Evolutionary conservation across 2,888 invertebrate species (phyloP), one percentile per base, ranked within the genome.

Genomic region (Cantharis rufa): DNA sequence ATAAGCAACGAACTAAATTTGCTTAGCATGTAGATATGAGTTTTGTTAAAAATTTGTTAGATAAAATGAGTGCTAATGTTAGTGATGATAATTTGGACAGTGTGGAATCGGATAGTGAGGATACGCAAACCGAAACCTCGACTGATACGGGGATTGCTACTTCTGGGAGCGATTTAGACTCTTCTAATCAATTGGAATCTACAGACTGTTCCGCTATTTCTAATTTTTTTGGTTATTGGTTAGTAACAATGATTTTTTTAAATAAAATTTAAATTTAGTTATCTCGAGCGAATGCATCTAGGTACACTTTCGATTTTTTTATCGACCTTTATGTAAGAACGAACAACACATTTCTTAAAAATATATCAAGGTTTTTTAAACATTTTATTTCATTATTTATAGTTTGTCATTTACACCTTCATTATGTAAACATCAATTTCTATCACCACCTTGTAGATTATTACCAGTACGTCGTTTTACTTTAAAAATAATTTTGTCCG

Each of bases 201-300:
- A 84, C 88, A 0, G 88, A 88, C 79, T 88, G 88, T 80, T 86
- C 87, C 1, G 86, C 88, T 1, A 87, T 88, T 77, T 88, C 88
- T 0, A 88, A 88, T 75, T 88, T 88, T 81, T 88, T 88, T 78
- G 88, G 88, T 78, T 88, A 88, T 81, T 88, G 88, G 88, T 88
- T 84, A 81, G 87, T 84, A 74, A 70, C 21, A 24, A 32, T 16
- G 18, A 10, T 48, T 70, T 15, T 70, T 28, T 16, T 21, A 13
- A 66, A 24, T 66, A 13, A 21, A 7, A 66, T 66, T 66, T 66
- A 66, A 48, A 48, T 7, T 48, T 48, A 48, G 48, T 48, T 48
- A 48, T 48, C n/a, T 48, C 48, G 1, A 48, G 5, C n/a, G n/a
- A n/a, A 7, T 48, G n/a, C 48, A 48, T n/a, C n/a, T 11, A 48